Conservation (phyloP, 2,797 vertebrate genomes). For the Argentina silus region DNA sequence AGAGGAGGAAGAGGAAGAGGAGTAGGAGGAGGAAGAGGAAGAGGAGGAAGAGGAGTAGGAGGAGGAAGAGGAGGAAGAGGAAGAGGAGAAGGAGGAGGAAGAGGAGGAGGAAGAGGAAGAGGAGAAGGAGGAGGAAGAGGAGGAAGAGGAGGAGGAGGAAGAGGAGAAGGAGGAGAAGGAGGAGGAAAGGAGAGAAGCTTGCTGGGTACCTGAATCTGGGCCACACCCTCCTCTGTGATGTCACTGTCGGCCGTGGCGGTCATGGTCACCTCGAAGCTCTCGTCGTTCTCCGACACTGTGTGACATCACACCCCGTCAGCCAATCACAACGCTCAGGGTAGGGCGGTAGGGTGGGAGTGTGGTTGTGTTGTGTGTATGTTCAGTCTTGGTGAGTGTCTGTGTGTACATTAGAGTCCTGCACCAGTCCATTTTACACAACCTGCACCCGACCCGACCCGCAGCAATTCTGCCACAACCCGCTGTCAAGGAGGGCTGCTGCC, state of each 20-base stretch:
- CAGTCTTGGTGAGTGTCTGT: neutral
- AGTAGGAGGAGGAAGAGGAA: too few relatives aligned
- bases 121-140: too few relatives aligned
- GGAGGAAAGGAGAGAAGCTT: neutral
- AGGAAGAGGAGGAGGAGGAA: neutral
- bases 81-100: fast-evolving
- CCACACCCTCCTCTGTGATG: slow-evolving; percentile 86
- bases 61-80: too few relatives aligned
- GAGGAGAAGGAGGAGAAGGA: neutral
- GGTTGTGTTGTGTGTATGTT: neutral
- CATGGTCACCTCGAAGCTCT: slow-evolving; percentile 98
- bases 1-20: too few relatives aligned
- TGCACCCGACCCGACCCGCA: too few relatives aligned
- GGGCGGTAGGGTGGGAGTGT: neutral
- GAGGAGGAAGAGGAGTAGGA: too few relatives aligned
- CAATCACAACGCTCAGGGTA: neutral
- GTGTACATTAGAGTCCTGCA: too few relatives aligned
- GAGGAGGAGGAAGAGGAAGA: neutral
- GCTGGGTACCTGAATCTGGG: slow-evolving; percentile 88
- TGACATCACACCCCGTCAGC: slow-evolving; percentile 36
- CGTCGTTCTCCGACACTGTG: slow-evolving; percentile 79
- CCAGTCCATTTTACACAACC: too few relatives aligned
- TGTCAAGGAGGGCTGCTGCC: too few relatives aligned
- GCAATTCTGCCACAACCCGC: too few relatives aligned
- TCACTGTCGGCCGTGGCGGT: slow-evolving; percentile 89